Evolutionary conservation across 1,140 invertebrate genomes (phyloP).

Genomic region (Eurosta solidaginis): DNA sequence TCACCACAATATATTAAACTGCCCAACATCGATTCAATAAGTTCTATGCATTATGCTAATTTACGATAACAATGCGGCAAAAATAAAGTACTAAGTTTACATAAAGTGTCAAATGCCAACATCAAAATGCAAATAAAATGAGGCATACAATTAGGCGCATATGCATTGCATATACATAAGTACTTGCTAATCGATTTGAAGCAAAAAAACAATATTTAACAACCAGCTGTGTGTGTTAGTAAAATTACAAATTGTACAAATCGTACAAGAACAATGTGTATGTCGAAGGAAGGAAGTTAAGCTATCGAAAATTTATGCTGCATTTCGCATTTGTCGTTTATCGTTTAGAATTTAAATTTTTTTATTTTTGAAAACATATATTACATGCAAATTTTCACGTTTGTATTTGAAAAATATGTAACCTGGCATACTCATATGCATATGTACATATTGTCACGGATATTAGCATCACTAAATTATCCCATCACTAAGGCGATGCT

Average conservation of each 20-base stretch:
- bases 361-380: not conserved
- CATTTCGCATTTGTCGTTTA: not conserved
- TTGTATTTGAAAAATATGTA: not conserved
- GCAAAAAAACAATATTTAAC: not conserved
- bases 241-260: not conserved
- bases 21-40: not conserved
- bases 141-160: constrained; percentile 12
- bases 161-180: constrained; percentile 6
- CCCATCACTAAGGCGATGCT: no score
- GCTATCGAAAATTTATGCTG: not conserved
- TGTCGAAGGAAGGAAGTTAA: not conserved
- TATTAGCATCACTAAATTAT: no score
- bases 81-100: not conserved
- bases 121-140: not conserved
- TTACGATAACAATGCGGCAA: constrained; percentile 19
- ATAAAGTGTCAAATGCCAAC: not conserved
- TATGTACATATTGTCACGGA: no score
- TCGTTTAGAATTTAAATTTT: not conserved
- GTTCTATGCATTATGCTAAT: not conserved
- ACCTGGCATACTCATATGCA: no score
- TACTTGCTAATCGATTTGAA: not conserved
- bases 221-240: not conserved
- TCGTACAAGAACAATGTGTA: not conserved
- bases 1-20: not conserved
- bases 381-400: not conserved